Evolutionary conservation across 1,140 invertebrate genomes (phyloP).

Genomic region (Pseudobourletiella spinata): DNA sequence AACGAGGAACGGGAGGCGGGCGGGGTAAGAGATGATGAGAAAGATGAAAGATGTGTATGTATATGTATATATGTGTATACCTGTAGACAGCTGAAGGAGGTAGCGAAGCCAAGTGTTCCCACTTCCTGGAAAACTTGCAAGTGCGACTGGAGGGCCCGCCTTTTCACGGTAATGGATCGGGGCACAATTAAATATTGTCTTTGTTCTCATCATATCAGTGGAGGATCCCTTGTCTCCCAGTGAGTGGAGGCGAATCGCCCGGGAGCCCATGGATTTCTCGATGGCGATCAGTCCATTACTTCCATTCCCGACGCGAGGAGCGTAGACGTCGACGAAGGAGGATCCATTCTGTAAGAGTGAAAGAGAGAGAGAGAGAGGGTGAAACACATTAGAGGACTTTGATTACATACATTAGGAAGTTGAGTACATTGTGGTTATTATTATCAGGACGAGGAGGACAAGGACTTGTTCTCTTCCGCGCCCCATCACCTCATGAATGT

Average conservation of each 20-base stretch:
- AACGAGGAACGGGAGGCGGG: too few relatives aligned
- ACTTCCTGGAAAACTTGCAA: constrained; percentile 66
- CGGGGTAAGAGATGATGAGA: too few relatives aligned
- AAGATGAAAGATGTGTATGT: too few relatives aligned
- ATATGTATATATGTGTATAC: too few relatives aligned
- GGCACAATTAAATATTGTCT: constrained; percentile 39
- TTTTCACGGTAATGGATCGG: constrained; percentile 42
- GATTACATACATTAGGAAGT: too few relatives aligned
- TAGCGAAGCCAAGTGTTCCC: constrained; percentile 73
- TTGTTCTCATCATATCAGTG: constrained; percentile 26
- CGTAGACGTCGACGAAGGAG: not conserved
- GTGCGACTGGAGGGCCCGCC: constrained; percentile 47
- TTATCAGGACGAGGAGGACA: too few relatives aligned
- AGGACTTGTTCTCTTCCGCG: too few relatives aligned
- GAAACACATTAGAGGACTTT: too few relatives aligned
- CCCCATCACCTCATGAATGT: too few relatives aligned
- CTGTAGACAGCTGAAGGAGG: constrained; percentile 63
- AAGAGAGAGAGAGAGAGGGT: not conserved
- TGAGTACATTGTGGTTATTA: too few relatives aligned
- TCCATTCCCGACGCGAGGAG: not conserved
- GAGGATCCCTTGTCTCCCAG: constrained; percentile 12
- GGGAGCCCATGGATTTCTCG: constrained; percentile 6
- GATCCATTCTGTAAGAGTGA: constrained; percentile 8
- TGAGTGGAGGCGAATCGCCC: constrained; percentile 13
- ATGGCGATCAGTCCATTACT: constrained; percentile 10